Conservation (phyloP, 1,140 invertebrate genomes). For the Alviniconcha marisindica region DNA sequence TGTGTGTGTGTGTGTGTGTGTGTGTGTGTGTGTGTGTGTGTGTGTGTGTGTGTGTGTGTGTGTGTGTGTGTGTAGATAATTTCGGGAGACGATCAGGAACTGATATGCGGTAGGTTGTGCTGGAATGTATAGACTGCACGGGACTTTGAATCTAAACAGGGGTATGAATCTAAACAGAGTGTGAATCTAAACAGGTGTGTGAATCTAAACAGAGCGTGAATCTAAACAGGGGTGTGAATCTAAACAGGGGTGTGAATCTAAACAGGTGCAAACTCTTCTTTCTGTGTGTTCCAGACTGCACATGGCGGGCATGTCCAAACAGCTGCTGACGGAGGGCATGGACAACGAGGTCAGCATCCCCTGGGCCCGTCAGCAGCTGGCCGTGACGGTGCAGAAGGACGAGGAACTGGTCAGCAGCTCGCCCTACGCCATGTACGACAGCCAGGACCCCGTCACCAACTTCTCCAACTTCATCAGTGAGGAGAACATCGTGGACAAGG, state of each 20-base stretch:
- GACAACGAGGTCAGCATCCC: constrained; percentile 58
- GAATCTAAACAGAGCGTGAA: no score
- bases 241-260: no score
- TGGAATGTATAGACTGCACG: no score
- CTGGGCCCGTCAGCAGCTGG: constrained; percentile 69
- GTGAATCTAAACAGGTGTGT: no score
- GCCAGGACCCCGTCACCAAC: constrained; percentile 61
- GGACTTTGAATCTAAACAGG: no score
- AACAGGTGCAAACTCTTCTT: no score
- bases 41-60: neutral
- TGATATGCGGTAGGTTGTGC: no score
- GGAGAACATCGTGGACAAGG: constrained; percentile 68
- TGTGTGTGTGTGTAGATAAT: neutral
- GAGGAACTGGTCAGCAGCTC: constrained; percentile 64
- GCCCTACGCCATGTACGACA: constrained; percentile 65
- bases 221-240: no score
- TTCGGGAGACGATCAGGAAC: no score
- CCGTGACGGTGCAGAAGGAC: constrained; percentile 70
- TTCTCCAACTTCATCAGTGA: constrained; percentile 67
- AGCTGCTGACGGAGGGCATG: constrained; percentile 58
- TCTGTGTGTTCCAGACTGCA: constrained; percentile 23
- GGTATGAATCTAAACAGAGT: no score
- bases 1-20: constrained; percentile 17
- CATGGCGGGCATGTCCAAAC: constrained; percentile 48
- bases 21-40: constrained; percentile 1